Conservation (phyloP, 1,140 invertebrate species). For the Prorops nasuta region DNA sequence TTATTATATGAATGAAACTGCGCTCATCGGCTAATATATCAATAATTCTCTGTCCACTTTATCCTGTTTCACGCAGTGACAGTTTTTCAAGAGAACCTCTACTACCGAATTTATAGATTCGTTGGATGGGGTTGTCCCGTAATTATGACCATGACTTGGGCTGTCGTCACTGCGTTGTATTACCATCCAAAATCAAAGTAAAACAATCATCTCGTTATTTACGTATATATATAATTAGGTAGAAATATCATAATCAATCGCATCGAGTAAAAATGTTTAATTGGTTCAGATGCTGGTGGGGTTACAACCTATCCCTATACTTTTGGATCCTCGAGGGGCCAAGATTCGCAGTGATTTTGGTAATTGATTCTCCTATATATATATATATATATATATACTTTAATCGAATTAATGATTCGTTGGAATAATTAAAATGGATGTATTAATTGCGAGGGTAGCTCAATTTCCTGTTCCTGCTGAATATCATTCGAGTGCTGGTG, state of each 20-base stretch:
- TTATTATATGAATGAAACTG: not conserved
- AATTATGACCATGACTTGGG: constrained; percentile 72
- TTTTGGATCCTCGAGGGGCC: constrained; percentile 90
- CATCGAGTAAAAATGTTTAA: constrained; percentile 1
- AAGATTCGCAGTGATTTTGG: constrained; percentile 72
- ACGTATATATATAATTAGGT: not conserved
- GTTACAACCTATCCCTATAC: constrained; percentile 75
- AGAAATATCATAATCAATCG: not conserved
- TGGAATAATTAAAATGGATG: not conserved
- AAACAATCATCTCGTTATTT: constrained; percentile 25
- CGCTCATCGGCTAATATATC: not conserved
- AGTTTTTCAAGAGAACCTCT: constrained; percentile 75
- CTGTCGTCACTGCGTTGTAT: constrained; percentile 62
- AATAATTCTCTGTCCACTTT: not conserved
- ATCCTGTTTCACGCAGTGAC: constrained; percentile 57
- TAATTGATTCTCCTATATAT: no score
- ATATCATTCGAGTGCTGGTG: constrained; percentile 82
- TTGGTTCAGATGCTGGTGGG: constrained; percentile 74
- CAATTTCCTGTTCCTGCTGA: constrained; percentile 80
- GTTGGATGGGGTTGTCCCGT: constrained; percentile 82
- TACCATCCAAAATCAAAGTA: constrained; percentile 53
- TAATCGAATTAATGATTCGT: no score
- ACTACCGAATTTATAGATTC: constrained; percentile 69
- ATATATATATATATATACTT: no score
- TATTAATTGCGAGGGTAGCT: constrained; percentile 55